Base-by-base conservation (phyloP, 2,113 vertebrate species). In the Podarcis raffonei region DNA sequence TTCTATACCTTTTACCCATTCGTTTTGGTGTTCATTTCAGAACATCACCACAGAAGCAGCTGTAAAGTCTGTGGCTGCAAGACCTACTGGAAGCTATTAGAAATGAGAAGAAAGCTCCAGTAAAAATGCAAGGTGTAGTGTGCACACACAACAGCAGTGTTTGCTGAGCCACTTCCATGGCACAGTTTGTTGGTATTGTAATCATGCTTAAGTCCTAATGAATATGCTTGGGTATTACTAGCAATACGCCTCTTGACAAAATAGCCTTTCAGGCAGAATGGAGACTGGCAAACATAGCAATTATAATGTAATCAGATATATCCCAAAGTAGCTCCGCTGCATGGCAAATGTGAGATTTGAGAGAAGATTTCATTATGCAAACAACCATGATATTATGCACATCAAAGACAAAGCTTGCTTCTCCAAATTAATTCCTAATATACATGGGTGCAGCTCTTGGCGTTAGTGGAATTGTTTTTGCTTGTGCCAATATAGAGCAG, bases 81-180 rank as follows among this genome's bases (percentile, higher is more conserved):
- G 59, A 89, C 89, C 92, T 82, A 3, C 72, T 89, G 94, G 92
- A 96, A 97, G 82, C 96, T 94, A 91, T 95, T 93, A 92, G 92
- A 95, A 92, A 87, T 95, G 81, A 53, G 92, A 93, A 90, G 92
- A 94, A 90, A 93, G 90, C 94, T 86, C 88, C 83, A 57, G 91
- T 76, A 90, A 88, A 72, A 91, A 93, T 91, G 86, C 91, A 3
- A 82, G 69, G 84, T 89, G 89, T 89, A 1, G 62, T 0, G 1
- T 11, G 48, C 48, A 12, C 12, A 2, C 77, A 87, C 91, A 91
- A 89, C 91, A 75, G 92, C 84, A 5, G 0, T 87, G 48, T 81
- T 32, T 88, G 71, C 76, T 11, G 32, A 53, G 76, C 74, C 90
- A 85, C 90, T 48, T 85, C 94, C 86, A 89, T 83, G 48, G 89